phyloP scores from a whole-genome alignment of 1,140 invertebrate genomes.

The Monomorium pharaonis region DNA sequence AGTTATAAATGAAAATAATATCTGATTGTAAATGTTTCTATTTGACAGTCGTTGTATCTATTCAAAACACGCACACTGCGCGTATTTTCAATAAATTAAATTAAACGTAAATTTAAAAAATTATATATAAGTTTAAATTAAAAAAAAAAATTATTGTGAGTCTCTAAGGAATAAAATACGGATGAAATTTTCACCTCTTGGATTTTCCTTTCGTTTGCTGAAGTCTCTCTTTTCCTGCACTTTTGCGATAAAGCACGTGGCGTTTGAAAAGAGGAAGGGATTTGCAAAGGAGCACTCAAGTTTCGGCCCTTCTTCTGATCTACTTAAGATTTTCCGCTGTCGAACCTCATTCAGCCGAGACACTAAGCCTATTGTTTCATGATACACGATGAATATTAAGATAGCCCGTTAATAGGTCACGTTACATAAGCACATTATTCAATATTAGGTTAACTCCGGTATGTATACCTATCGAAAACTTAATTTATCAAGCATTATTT shows the following conservation, averaged over 20 bases:
- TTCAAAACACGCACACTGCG: background rate
- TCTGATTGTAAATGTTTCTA: background rate
- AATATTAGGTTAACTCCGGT: too few species aligned
- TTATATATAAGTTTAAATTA: background rate
- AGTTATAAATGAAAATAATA: background rate
- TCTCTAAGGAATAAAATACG: constrained; percentile 3
- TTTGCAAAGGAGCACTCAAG: constrained; percentile 48
- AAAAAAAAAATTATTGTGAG: background rate
- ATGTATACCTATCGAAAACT: too few species aligned
- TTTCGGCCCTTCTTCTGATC: constrained; percentile 22
- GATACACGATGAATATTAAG: background rate
- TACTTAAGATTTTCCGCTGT: constrained; percentile 44
- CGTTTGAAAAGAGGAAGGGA: constrained; percentile 18
- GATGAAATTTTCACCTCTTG: constrained; percentile 38
- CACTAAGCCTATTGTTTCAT: constrained; percentile 37
- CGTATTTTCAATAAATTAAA: background rate
- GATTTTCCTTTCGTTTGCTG: constrained; percentile 10
- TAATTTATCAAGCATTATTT: too few species aligned
- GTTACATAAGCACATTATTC: background rate
- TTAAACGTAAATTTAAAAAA: background rate
- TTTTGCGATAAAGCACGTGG: constrained; percentile 39
- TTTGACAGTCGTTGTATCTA: background rate
- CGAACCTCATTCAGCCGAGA: constrained; percentile 3
- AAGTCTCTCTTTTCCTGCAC: constrained; percentile 23
- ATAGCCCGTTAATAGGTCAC: constrained; percentile 3